Conservation (phyloP, 2,888 invertebrate genomes). For the Himalopsyche japonica region DNA sequence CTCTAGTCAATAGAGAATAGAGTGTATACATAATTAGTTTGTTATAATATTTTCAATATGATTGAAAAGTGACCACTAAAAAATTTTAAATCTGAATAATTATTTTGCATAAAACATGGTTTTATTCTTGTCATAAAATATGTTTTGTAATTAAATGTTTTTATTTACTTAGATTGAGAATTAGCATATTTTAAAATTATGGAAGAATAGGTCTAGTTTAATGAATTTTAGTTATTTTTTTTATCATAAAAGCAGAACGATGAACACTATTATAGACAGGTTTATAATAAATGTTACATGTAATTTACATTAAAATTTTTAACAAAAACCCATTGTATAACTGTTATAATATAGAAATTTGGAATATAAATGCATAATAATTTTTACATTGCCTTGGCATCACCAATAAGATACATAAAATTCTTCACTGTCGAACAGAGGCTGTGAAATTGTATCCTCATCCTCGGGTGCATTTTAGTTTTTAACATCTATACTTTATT, state of each 20-base stretch:
- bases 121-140: background rate
- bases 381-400: background rate
- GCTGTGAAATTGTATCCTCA: too few relatives aligned
- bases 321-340: background rate
- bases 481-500: too few relatives aligned
- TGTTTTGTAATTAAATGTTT: background rate
- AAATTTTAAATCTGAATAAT: background rate
- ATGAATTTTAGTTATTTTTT: background rate
- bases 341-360: background rate
- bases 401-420: background rate
- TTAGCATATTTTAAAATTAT: background rate
- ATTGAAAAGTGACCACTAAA: too few relatives aligned
- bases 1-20: too few relatives aligned
- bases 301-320: background rate
- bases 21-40: too few relatives aligned
- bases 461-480: too few relatives aligned
- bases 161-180: background rate
- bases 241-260: background rate
- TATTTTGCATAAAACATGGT: background rate
- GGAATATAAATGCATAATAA: background rate
- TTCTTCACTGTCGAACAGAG: too few relatives aligned
- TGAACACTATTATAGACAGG: background rate
- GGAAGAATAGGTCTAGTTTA: background rate
- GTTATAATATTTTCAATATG: too few relatives aligned
- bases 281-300: background rate